Percentiles rank a stretch among this genome's conserved stretches.
These are phyloP conservation scores for Atrichornis clamosus DNA, from an alignment of 2,113 vertebrate species.

Conservation along the genomic window DNA sequence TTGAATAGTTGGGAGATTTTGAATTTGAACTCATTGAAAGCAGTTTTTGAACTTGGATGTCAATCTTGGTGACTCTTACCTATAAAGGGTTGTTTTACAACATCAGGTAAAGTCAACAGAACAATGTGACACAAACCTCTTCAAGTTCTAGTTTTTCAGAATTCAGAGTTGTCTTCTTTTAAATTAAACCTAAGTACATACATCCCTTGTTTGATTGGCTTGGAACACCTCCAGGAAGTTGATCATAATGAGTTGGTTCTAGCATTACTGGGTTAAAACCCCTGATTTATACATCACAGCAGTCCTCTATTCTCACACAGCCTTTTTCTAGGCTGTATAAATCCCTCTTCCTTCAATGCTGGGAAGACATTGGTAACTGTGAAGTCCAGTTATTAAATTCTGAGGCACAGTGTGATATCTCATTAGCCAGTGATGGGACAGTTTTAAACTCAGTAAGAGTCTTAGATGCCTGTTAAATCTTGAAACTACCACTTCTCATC, in stretches of 20 bases:
- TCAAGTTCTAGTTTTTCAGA: background rate
- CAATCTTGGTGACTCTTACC: background rate
- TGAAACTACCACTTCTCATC: constrained; percentile 2
- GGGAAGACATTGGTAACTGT: background rate
- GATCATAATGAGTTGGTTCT: background rate
- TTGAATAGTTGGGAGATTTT: background rate
- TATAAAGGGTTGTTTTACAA: background rate
- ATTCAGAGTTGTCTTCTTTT: background rate
- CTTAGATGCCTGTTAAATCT: constrained; percentile 27
- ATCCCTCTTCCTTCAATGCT: background rate
- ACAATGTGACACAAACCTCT: background rate
- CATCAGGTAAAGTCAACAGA: background rate
- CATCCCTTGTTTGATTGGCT: background rate
- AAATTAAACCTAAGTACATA: background rate
- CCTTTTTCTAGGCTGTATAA: background rate
- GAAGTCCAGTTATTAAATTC: constrained; percentile 14
- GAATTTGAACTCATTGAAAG: background rate
- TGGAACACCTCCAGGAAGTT: rapidly evolving
- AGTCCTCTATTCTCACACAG: background rate
- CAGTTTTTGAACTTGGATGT: background rate
- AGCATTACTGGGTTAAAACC: background rate
- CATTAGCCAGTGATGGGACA: constrained; percentile 18
- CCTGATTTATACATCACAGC: background rate
- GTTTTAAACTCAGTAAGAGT: constrained; percentile 39
- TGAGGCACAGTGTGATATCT: constrained; percentile 41